Percentiles rank a stretch among this genome's conserved stretches.
Conservation (phyloP, 2,113 vertebrate species). For the Sardina pilchardus region DNA sequence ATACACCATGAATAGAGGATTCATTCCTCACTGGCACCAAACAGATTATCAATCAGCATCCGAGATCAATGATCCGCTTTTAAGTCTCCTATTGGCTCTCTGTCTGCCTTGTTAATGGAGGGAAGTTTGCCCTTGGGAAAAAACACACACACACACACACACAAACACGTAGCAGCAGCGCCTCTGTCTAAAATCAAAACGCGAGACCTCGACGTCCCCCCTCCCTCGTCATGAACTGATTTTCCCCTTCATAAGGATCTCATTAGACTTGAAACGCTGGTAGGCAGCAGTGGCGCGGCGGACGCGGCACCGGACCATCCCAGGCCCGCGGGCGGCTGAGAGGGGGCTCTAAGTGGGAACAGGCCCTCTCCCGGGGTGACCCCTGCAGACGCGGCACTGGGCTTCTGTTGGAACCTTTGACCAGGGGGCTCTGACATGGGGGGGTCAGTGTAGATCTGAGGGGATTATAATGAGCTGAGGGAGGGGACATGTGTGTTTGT, state of each 20-base stretch:
- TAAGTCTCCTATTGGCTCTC: not conserved
- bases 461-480: slow-evolving; percentile 34
- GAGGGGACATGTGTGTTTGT: not conserved
- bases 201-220: not conserved
- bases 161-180: not conserved
- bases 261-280: slow-evolving; percentile 51
- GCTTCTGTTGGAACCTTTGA: slow-evolving; percentile 1
- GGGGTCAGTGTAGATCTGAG: slow-evolving; percentile 2
- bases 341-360: slow-evolving; percentile 44
- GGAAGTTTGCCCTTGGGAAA: not conserved
- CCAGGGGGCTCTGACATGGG: not conserved
- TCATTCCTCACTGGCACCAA: not conserved
- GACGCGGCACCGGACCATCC: slow-evolving; percentile 15
- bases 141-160: not conserved
- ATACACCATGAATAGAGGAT: not conserved
- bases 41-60: not conserved
- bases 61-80: not conserved
- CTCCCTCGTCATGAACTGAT: slow-evolving; percentile 7
- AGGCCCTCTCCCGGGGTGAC: slow-evolving; percentile 32
- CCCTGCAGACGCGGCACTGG: slow-evolving; percentile 14
- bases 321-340: not conserved
- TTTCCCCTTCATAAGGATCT: slow-evolving; percentile 49
- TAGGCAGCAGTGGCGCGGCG: slow-evolving; percentile 36
- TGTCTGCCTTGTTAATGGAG: not conserved
- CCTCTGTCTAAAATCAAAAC: not conserved